Conservation (phyloP, 2,888 invertebrate species). For the Eretmocerus hayati region DNA sequence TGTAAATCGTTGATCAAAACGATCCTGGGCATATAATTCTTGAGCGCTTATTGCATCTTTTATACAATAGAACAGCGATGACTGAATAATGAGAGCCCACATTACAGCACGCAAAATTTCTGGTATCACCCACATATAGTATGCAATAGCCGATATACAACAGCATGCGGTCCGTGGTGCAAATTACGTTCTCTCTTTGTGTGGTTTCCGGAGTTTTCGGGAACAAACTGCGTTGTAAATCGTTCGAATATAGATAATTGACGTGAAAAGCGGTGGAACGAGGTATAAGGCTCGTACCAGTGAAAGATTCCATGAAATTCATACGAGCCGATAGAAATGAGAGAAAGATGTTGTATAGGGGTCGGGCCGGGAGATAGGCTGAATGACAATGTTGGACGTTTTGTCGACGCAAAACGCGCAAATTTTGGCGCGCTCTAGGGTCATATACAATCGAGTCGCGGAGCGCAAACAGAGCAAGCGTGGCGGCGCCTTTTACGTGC, state of each 20-base stretch:
- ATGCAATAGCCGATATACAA: no score
- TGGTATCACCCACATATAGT: no score
- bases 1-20: no score
- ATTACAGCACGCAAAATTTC: no score
- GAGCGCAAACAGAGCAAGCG: background rate
- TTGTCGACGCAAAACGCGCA: background rate
- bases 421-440: background rate
- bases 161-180: no score
- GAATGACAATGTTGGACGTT: slow-evolving; percentile 17
- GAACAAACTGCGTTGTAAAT: slow-evolving; percentile 12
- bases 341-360: slow-evolving; percentile 10
- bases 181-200: no score
- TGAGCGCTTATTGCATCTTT: no score
- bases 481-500: slow-evolving; percentile 14
- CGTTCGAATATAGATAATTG: slow-evolving; percentile 11
- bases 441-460: background rate
- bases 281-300: background rate
- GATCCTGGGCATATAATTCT: no score
- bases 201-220: slow-evolving; percentile 18
- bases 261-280: background rate
- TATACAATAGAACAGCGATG: no score
- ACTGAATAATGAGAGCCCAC: no score
- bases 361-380: background rate
- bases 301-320: no score
- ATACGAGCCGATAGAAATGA: background rate